Evolutionary conservation across 2,797 vertebrate genomes (phyloP), one percentile per base, ranked within the genome.

Genomic region (Remorina albescens): DNA sequence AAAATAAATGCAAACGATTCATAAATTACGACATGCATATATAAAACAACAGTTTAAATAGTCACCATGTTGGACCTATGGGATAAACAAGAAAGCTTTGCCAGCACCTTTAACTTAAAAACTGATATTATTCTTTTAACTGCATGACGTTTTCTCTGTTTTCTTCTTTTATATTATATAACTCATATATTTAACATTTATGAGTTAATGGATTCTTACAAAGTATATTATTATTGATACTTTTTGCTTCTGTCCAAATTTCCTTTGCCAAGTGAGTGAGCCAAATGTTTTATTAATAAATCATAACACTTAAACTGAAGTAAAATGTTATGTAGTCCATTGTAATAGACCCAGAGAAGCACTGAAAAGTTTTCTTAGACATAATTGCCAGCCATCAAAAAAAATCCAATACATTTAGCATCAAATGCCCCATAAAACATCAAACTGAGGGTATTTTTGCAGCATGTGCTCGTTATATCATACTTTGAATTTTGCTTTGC

Each of bases 381-480:
- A 21, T 25, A 65, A 44, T 59, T 59, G 28, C 15, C 18, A 53
- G 8, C 39, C 15, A 55, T 67, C 25, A 49, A 6, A 44, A 44
- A 56, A 56, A 57, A 65, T 28, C 1, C 2, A 46, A 66, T 26
- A 37, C 6, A 32, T 21, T 46, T 51, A 42, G 25, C 39, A 58
- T n/a, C 25, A 44, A 53, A 61, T 39, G 26, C 49, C 28, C 37
- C 37, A 39, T 36, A 16, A 74, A 73, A 66, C 50, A 58, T 30
- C 30, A 34, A 78, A 57, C 26, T 0, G 5, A 39, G 41, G 13
- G 0, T n/a, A 32, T 59, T 71, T 46, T 26, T 60, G 25, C 8
- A 55, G 11, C 34, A 56, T 18, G n/a, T 47, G 28, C 21, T 76
- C 26, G 58, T 64, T 60, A 49, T 57, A 36, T 49, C 36, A 42